Evolutionary conservation across 2,888 invertebrate genomes (phyloP).

Genomic region (Melieria omissa): DNA sequence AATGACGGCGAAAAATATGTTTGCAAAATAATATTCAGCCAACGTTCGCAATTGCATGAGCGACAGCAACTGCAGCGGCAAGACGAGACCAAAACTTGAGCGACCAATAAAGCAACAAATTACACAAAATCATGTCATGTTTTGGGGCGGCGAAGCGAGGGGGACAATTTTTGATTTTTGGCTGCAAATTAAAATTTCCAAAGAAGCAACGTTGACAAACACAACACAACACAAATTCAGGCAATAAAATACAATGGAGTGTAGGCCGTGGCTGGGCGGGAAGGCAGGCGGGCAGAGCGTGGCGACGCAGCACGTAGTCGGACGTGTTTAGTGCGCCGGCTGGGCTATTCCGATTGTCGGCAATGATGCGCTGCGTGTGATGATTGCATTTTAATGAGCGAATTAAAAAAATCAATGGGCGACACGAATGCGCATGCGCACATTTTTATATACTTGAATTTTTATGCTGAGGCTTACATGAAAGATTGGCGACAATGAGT

Average conservation of each 20-base stretch:
- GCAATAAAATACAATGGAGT: slow-evolving; percentile 24
- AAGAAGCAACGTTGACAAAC: not conserved
- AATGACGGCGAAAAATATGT: no score
- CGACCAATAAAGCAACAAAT: slow-evolving; percentile 23
- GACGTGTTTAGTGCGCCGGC: not conserved
- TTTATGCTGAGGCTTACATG: not conserved
- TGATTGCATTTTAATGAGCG: slow-evolving; percentile 64
- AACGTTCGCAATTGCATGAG: slow-evolving; percentile 17
- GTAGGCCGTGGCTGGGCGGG: not conserved
- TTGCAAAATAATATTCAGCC: no score
- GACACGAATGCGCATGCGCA: slow-evolving; percentile 17
- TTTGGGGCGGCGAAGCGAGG: slow-evolving; percentile 6
- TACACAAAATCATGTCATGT: slow-evolving; percentile 32
- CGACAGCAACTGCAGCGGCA: slow-evolving; percentile 8
- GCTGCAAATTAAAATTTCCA: slow-evolving; percentile 1
- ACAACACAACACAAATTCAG: not conserved
- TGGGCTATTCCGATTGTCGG: no score
- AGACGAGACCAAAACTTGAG: not conserved
- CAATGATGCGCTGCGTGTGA: slow-evolving; percentile 44
- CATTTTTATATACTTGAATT: not conserved
- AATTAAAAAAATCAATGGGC: slow-evolving; percentile 60
- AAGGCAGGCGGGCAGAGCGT: no score
- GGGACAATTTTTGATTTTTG: no score
- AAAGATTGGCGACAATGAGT: not conserved
- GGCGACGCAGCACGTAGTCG: not conserved